Evolutionary conservation across 2,113 vertebrate species (phyloP).

Genomic region (Charina bottae): DNA sequence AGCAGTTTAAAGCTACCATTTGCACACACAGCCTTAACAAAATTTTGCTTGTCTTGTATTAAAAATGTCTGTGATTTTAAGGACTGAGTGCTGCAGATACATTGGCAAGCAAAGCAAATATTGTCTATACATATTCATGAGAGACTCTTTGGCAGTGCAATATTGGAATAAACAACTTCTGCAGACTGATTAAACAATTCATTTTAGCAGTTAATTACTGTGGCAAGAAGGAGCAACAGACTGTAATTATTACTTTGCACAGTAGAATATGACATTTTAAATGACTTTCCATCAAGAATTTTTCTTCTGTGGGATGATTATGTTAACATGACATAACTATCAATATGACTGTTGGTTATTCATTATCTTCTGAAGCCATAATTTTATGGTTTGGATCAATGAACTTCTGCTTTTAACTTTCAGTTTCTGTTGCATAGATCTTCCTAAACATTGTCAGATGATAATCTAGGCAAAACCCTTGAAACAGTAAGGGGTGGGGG

Average conservation of each 20-base stretch:
- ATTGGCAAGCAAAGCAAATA: slow-evolving; percentile 25
- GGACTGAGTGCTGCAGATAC: neutral
- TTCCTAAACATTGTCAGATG: neutral
- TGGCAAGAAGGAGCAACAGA: slow-evolving; percentile 37
- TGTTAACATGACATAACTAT: slow-evolving; percentile 29
- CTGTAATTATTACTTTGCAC: slow-evolving; percentile 40
- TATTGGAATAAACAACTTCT: slow-evolving; percentile 48
- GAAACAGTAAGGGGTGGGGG: neutral
- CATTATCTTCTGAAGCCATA: slow-evolving; percentile 10
- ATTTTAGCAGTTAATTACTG: slow-evolving; percentile 50
- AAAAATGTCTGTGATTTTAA: neutral
- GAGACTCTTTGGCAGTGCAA: slow-evolving; percentile 36
- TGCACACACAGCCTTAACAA: neutral
- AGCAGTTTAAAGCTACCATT: neutral
- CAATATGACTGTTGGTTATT: neutral
- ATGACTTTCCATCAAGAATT: neutral
- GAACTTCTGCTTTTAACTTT: neutral
- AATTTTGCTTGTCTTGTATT: neutral
- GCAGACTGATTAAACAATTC: slow-evolving; percentile 52
- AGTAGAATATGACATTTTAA: slow-evolving; percentile 37
- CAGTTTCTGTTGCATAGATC: neutral
- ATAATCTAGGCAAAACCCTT: neutral
- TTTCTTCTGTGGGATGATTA: slow-evolving; percentile 22
- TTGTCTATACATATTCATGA: slow-evolving; percentile 30
- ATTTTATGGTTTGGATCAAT: slow-evolving; percentile 5